Conservation (phyloP, 2,113 vertebrate genomes). For the Eurystomus gularis region DNA sequence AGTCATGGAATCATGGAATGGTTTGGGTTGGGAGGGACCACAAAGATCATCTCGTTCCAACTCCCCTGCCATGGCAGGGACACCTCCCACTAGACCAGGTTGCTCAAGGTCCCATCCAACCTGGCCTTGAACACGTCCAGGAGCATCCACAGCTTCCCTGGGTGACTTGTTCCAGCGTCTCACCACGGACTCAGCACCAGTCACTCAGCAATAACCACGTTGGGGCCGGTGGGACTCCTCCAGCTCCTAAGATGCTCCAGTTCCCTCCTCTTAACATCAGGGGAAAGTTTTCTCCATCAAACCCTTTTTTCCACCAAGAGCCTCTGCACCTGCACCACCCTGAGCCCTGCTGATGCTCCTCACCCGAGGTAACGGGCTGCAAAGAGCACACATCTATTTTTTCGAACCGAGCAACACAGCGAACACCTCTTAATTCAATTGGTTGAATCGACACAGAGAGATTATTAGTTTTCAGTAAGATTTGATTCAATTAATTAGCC, state of each 20-base stretch:
- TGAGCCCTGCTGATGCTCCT: not conserved
- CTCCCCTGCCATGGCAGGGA: no score
- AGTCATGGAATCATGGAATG: no score
- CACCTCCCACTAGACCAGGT: no score
- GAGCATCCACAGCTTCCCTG: no score
- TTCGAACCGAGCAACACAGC: not conserved
- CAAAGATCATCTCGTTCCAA: no score
- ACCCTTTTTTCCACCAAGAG: not conserved
- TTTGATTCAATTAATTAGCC: conserved; percentile 77
- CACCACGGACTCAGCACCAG: no score
- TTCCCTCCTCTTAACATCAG: not conserved
- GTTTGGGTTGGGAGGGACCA: no score
- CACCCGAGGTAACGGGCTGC: not conserved
- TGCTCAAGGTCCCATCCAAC: no score
- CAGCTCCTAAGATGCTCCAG: not conserved
- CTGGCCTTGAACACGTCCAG: no score
- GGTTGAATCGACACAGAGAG: conserved; percentile 1
- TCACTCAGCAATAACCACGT: accelerated
- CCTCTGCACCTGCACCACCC: not conserved
- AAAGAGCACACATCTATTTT: not conserved
- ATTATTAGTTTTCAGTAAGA: conserved; percentile 67
- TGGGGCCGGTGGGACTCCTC: not conserved
- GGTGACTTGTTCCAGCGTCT: no score
- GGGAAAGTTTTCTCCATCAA: not conserved
- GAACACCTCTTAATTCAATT: conserved; percentile 44